Evolutionary conservation across 2,888 invertebrate species (phyloP), one percentile per base, ranked within the genome.

Genomic region (Agonopterix heracliana): DNA sequence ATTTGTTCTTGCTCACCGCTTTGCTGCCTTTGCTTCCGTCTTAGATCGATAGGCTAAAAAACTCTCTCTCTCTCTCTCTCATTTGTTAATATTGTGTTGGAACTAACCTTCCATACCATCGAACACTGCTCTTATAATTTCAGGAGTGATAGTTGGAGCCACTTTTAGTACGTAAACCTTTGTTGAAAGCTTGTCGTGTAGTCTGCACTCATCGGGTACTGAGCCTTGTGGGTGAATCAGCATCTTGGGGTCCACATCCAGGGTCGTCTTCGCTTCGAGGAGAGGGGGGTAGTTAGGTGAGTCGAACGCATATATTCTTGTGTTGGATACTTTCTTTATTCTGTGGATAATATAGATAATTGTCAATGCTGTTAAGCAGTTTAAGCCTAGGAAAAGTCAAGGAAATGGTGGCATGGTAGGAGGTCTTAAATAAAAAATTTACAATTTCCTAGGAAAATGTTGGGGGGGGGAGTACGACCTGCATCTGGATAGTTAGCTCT

Each of bases 81-180:
- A 14, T 14, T 14, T 14, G 1, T 14, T 14, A 2, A 14, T 14
- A 14, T 14, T 26, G 26, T 26, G 7, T 26, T 26, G 26, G 26
- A 7, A 13, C 13, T 53, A 54, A 88, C 89, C 92, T 61, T 90
- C 89, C 68, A 94, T 94, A 7, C 95, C 93, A 48, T 93, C 86
- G n/a, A 93, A 78, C 56, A 94, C 93, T 1, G 93, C 91, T 60
- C 87, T 89, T 1, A 95, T 90, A 44, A 96, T 92, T 56, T 94
- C 93, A 8, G 92, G 90, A 0, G 96, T 95, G 60, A 99, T 97
- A 40, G 97, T 96, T 0, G 98, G 98, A 65, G 97, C 97, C 47
- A 98, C 90, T 34, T 96, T 91, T 34, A 98, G 76, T 17, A 98
- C 84, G 2, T 95, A 96, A 2, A 98, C 97, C 74, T 97, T 95